Evolutionary conservation across 2,888 invertebrate species (phyloP).

Genomic region (Euclidia mi): DNA sequence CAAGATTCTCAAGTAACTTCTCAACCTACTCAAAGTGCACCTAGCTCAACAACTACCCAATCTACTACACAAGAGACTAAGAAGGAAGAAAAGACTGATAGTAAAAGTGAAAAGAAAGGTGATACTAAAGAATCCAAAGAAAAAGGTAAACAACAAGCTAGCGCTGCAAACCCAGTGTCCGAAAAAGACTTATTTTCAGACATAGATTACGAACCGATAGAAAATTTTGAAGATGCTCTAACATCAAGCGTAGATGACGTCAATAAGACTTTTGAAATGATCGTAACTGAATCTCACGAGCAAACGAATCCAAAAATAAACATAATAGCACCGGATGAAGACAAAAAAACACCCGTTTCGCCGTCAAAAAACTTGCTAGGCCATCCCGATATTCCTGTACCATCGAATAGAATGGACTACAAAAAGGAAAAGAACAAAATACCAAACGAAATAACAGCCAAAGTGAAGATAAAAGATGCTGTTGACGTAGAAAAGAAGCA

Average conservation of each 20-base stretch:
- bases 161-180: slow-evolving; percentile 18
- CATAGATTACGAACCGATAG: slow-evolving; percentile 76
- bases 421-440: slow-evolving; percentile 88
- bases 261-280: slow-evolving; percentile 82
- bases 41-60: slow-evolving; percentile 35
- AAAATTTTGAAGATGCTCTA: slow-evolving; percentile 84
- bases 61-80: slow-evolving; percentile 44
- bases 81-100: slow-evolving; percentile 64
- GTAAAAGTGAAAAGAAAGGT: slow-evolving; percentile 60
- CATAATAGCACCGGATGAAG: slow-evolving; percentile 73
- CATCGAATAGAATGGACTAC: slow-evolving; percentile 87
- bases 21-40: slow-evolving; percentile 23
- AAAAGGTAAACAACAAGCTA: slow-evolving; percentile 74
- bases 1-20: slow-evolving; percentile 58
- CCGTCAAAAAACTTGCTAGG: slow-evolving; percentile 90
- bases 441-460: slow-evolving; percentile 78
- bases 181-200: slow-evolving; percentile 39
- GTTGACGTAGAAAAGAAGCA: slow-evolving; percentile 68
- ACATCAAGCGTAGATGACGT: slow-evolving; percentile 82
- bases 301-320: slow-evolving; percentile 75
- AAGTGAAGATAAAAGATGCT: slow-evolving; percentile 83
- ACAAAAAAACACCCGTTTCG: slow-evolving; percentile 70
- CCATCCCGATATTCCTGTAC: slow-evolving; percentile 87
- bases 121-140: slow-evolving; percentile 57
- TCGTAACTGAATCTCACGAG: slow-evolving; percentile 70